A percentile compares a stretch with the other conserved stretches of the same genome.
Evolutionary conservation across 2,888 invertebrate genomes (phyloP).

Genomic region (Lasioglossum malachurum): DNA sequence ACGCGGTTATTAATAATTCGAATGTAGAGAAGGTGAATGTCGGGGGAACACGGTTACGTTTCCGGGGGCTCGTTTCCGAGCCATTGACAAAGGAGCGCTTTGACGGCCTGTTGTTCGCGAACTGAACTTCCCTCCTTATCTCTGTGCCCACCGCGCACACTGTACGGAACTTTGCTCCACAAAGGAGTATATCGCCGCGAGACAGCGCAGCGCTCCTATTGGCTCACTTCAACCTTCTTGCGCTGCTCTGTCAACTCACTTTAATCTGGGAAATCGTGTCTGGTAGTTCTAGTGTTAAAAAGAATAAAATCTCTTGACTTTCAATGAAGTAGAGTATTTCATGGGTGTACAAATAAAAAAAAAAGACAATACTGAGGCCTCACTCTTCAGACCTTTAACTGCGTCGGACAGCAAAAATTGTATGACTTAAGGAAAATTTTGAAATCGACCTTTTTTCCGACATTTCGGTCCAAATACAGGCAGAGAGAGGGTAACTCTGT

Average conservation of each 20-base stretch:
- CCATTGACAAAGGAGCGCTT: slow-evolving; percentile 60
- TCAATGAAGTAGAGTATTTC: too few relatives aligned
- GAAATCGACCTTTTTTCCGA: too few relatives aligned
- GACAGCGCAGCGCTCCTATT: neutral
- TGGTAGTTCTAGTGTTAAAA: too few relatives aligned
- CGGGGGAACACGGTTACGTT: slow-evolving; percentile 44
- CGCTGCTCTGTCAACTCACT: neutral
- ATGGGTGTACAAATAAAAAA: too few relatives aligned
- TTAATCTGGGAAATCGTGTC: too few relatives aligned
- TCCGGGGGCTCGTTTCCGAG: slow-evolving; percentile 26
- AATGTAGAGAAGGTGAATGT: slow-evolving; percentile 60
- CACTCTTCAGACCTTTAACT: too few relatives aligned
- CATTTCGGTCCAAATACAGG: too few relatives aligned
- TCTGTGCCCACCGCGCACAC: slow-evolving; percentile 1
- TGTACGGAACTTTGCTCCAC: neutral
- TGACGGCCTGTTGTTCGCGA: slow-evolving; percentile 51
- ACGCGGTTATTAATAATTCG: slow-evolving; percentile 67
- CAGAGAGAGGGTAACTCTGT: too few relatives aligned
- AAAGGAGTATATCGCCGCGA: slow-evolving; percentile 25
- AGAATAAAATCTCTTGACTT: too few relatives aligned
- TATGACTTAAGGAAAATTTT: too few relatives aligned
- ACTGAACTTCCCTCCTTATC: slow-evolving; percentile 51
- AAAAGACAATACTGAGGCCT: too few relatives aligned
- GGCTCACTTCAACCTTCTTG: neutral
- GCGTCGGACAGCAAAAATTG: too few relatives aligned